phyloP scores from a whole-genome alignment of 2,888 invertebrate species.

The Dorcus parallelipipedus region DNA sequence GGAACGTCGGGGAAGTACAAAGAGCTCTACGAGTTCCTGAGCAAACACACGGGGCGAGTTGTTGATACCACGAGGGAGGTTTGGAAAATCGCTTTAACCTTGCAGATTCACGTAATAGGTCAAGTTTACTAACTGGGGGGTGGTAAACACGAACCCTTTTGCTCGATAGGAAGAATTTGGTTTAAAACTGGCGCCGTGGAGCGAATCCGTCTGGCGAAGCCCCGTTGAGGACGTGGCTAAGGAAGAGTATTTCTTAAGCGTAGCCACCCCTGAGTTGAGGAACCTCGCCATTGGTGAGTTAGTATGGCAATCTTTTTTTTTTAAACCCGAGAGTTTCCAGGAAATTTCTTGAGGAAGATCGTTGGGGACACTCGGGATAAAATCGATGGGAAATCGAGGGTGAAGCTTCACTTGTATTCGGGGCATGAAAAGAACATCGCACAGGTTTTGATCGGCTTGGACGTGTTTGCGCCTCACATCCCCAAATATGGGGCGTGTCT shows the following conservation, averaged over 20 bases:
- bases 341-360: slow-evolving; percentile 9
- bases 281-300: slow-evolving; percentile 46
- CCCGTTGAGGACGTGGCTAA: slow-evolving; percentile 38
- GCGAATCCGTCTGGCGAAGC: slow-evolving; percentile 37
- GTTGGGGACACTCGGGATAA: slow-evolving; percentile 6
- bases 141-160: neutral
- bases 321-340: neutral
- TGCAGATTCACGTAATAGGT: slow-evolving; percentile 11
- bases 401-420: slow-evolving; percentile 9
- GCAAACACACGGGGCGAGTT: slow-evolving; percentile 10
- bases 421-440: slow-evolving; percentile 10
- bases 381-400: neutral
- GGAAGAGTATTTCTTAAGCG: slow-evolving; percentile 43
- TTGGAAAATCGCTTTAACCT: slow-evolving; percentile 12
- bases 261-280: slow-evolving; percentile 38
- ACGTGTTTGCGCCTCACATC: neutral
- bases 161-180: slow-evolving; percentile 34
- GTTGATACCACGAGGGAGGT: slow-evolving; percentile 10
- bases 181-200: slow-evolving; percentile 47
- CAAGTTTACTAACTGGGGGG: too few species aligned
- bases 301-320: neutral
- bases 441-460: slow-evolving; percentile 3
- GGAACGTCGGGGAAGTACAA: slow-evolving; percentile 2
- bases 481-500: slow-evolving; percentile 10
- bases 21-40: slow-evolving; percentile 12